phyloP scores from a whole-genome alignment of 2,797 vertebrate species.

The Alfaro cultratus region DNA sequence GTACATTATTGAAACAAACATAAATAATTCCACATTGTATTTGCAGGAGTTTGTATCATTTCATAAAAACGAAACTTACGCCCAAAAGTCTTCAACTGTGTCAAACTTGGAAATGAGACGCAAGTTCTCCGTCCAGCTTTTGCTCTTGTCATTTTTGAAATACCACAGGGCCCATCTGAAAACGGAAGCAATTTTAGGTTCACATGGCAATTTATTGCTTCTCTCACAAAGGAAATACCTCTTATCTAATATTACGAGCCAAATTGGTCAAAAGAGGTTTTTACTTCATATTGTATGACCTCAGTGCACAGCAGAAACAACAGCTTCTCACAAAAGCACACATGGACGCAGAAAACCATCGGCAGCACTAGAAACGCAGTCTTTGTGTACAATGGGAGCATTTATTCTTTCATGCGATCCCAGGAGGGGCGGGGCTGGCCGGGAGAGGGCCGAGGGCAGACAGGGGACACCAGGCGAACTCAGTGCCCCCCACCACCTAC shows the following conservation, averaged over 20 bases:
- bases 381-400: constrained; percentile 61
- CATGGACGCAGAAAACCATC: constrained; percentile 51
- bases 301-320: constrained; percentile 35
- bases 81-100: constrained; percentile 89
- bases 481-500: constrained; percentile 29
- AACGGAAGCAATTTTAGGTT: constrained; percentile 7
- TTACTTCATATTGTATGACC: background rate
- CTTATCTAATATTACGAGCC: background rate
- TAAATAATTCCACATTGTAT: background rate
- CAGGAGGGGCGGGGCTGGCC: constrained; percentile 39
- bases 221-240: background rate
- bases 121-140: constrained; percentile 87
- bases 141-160: constrained; percentile 89
- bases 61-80: constrained; percentile 73
- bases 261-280: background rate
- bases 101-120: constrained; percentile 87
- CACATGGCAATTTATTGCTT: background rate
- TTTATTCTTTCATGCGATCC: constrained; percentile 64
- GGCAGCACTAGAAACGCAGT: constrained; percentile 53
- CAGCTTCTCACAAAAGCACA: constrained; percentile 45
- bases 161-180: constrained; percentile 87
- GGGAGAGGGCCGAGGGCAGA: constrained; percentile 41
- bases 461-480: constrained; percentile 58
- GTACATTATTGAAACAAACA: background rate
- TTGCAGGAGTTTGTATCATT: background rate